phyloP scores from a whole-genome alignment of 64 coral and sea anemone species.

The Pocillopora damicornis region DNA sequence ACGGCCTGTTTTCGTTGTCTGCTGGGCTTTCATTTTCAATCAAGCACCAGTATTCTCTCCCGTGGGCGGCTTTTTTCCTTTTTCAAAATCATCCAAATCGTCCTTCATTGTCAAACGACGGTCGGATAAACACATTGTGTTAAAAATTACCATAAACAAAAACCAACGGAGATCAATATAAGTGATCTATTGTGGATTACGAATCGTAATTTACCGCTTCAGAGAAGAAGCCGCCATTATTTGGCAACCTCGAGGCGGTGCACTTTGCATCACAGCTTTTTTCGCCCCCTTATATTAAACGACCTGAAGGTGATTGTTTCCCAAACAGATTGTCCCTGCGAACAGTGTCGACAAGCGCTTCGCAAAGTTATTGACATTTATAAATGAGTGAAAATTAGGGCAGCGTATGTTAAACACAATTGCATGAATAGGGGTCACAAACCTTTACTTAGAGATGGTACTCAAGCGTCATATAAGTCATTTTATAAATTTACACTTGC shows the following conservation, averaged over 20 bases:
- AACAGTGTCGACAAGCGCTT: background rate
- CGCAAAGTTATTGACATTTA: constrained; percentile 17
- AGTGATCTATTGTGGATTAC: constrained; percentile 74
- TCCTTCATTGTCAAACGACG: constrained; percentile 46
- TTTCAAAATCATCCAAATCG: constrained; percentile 69
- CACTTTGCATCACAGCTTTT: constrained; percentile 92
- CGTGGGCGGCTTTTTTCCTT: constrained; percentile 13
- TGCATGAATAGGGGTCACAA: constrained; percentile 48
- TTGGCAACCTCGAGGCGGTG: constrained; percentile 58
- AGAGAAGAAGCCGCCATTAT: constrained; percentile 65
- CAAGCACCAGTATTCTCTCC: background rate
- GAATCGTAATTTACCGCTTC: constrained; percentile 71
- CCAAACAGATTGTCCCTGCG: background rate
- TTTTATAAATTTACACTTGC: constrained; percentile 81
- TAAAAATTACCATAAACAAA: constrained; percentile 97
- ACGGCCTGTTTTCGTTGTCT: background rate
- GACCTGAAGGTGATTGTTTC: background rate
- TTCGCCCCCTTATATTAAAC: constrained; percentile 26
- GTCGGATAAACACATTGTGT: constrained; percentile 78
- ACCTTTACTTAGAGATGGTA: constrained; percentile 38
- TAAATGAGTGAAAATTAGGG: constrained; percentile 65
- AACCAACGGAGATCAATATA: constrained; percentile 67
- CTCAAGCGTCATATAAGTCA: constrained; percentile 66
- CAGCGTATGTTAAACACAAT: constrained; percentile 16
- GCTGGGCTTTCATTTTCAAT: background rate